Conservation (phyloP, 1,140 invertebrate genomes). For the Hestina assimilis region DNA sequence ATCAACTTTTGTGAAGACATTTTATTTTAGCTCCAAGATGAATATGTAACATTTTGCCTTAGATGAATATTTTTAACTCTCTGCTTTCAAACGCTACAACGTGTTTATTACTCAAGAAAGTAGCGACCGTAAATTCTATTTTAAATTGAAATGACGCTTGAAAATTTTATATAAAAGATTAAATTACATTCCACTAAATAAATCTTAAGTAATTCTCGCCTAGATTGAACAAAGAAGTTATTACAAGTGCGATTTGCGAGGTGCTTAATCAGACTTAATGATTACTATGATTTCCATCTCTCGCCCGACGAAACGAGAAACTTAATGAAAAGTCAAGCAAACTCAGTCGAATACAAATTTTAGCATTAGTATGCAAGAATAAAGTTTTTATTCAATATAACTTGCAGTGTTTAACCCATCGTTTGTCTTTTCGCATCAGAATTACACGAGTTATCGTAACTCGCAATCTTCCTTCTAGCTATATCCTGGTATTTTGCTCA, state of each 20-base stretch:
- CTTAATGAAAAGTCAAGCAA: constrained; percentile 74
- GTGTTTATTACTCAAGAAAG: constrained; percentile 15
- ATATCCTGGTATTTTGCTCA: too few species aligned
- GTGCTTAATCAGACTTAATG: constrained; percentile 65
- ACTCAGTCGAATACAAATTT: constrained; percentile 73
- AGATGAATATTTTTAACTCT: constrained; percentile 40
- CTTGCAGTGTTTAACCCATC: constrained; percentile 65
- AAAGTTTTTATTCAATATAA: constrained; percentile 75
- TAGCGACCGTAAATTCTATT: constrained; percentile 13
- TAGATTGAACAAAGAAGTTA: constrained; percentile 52
- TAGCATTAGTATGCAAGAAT: constrained; percentile 73
- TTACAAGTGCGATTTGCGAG: constrained; percentile 51
- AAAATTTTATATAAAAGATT: constrained; percentile 16
- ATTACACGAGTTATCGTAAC: constrained; percentile 49
- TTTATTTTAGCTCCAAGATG: constrained; percentile 61
- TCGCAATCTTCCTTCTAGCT: too few species aligned
- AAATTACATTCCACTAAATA: constrained; percentile 23
- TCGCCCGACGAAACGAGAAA: constrained; percentile 59
- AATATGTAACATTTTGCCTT: constrained; percentile 50
- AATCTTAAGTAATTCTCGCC: constrained; percentile 34
- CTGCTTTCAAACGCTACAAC: constrained; percentile 5
- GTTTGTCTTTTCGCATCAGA: constrained; percentile 64
- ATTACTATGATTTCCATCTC: constrained; percentile 71
- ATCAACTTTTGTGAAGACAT: constrained; percentile 61
- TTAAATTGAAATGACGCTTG: constrained; percentile 16